Evolutionary conservation across 2,113 vertebrate species (phyloP).

Genomic region (Petaurus breviceps): DNA sequence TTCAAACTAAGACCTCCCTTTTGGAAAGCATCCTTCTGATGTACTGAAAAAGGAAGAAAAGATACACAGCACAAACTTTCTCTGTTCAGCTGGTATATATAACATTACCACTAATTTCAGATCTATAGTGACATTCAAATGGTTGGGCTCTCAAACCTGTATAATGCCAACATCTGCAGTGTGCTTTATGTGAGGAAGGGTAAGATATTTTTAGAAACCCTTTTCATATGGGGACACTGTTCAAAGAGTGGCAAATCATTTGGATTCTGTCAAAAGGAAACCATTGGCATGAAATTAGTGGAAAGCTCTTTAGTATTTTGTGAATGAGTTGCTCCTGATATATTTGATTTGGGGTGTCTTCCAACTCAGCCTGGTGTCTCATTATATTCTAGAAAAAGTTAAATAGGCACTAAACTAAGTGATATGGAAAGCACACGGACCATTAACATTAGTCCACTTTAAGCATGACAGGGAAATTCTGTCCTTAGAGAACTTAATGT

Average conservation of each 20-base stretch:
- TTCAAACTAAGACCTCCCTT: background rate
- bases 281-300: background rate
- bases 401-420: background rate
- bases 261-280: background rate
- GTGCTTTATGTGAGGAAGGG: background rate
- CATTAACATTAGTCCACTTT: background rate
- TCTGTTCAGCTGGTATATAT: background rate
- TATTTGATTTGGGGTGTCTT: background rate
- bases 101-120: background rate
- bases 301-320: conserved; percentile 2
- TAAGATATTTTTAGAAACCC: background rate
- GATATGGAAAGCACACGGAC: background rate
- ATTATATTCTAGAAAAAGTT: conserved; percentile 4
- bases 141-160: background rate
- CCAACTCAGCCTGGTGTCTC: background rate
- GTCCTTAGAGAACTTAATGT: background rate
- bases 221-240: background rate
- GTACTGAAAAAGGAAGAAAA: background rate
- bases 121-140: conserved; percentile 3
- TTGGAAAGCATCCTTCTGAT: background rate
- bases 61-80: background rate
- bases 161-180: background rate
- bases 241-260: background rate
- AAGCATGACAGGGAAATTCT: background rate
- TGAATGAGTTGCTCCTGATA: background rate